Evolutionary conservation across 2,113 vertebrate species (phyloP).

Genomic region (Crotalus helleri): DNA sequence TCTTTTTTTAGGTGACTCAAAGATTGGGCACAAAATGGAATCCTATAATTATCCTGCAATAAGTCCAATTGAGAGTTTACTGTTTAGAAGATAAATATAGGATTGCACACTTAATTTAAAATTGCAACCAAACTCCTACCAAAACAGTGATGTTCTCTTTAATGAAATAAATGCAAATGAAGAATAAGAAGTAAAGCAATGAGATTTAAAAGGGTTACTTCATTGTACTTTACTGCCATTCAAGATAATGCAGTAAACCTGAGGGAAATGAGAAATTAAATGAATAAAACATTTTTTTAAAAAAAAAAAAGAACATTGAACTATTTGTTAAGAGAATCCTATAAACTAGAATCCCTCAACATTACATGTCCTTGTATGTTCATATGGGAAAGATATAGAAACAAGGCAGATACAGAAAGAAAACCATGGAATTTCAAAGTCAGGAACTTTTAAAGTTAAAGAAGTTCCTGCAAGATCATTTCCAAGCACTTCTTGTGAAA

Average conservation of each 20-base stretch:
- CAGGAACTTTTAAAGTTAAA: not conserved
- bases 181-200: not conserved
- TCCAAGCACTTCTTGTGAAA: not conserved
- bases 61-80: not conserved
- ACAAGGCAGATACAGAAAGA: not conserved
- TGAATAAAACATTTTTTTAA: not conserved
- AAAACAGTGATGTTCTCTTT: not conserved
- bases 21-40: slow-evolving; percentile 65
- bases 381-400: not conserved
- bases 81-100: not conserved
- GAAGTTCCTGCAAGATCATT: not conserved
- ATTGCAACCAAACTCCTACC: not conserved
- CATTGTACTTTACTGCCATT: not conserved
- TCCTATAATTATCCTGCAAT: not conserved
- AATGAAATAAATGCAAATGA: not conserved
- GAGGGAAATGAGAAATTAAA: not conserved
- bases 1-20: slow-evolving; percentile 62
- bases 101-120: not conserved
- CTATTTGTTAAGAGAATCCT: not conserved
- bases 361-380: not conserved
- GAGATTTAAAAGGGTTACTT: not conserved
- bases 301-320: not conserved
- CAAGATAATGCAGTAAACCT: not conserved
- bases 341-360: not conserved
- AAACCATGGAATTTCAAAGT: not conserved